These are phyloP conservation scores for Hemichromis elongatus DNA, from an alignment of 2,113 vertebrate species.

Conservation along the genomic window DNA sequence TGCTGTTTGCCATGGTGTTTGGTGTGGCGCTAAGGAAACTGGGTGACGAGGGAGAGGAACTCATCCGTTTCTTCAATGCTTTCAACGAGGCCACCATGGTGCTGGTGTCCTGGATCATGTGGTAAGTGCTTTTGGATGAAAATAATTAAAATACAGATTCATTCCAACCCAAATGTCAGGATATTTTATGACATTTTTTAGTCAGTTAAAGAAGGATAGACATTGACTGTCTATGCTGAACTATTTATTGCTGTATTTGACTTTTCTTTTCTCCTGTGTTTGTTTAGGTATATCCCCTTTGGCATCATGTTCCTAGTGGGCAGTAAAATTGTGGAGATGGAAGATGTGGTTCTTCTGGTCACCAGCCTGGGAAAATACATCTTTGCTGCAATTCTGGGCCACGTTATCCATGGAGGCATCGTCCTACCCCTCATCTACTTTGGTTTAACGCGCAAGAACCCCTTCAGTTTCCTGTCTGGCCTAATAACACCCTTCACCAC, in stretches of 20 bases:
- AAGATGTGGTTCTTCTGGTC: constrained; percentile 86
- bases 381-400: constrained; percentile 93
- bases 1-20: constrained; percentile 90
- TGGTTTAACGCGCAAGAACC: constrained; percentile 87
- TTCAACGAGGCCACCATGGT: constrained; percentile 99
- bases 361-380: constrained; percentile 97
- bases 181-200: background rate
- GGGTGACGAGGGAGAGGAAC: constrained; percentile 89
- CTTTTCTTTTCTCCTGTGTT: background rate
- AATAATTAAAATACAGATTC: background rate
- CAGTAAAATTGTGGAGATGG: constrained; percentile 99
- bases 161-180: background rate
- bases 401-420: constrained; percentile 90
- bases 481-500: constrained; percentile 92
- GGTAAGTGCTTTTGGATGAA: constrained; percentile 74
- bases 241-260: background rate
- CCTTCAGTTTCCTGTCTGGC: constrained; percentile 89
- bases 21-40: constrained; percentile 93
- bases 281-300: constrained; percentile 89
- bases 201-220: background rate
- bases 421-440: constrained; percentile 95
- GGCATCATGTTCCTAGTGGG: constrained; percentile 97
- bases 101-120: constrained; percentile 98
- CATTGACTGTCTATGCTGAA: background rate
- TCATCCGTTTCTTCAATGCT: constrained; percentile 95